These are phyloP conservation scores for Planococcus citri DNA, from an alignment of 1,140 invertebrate species.

Conservation along the genomic window DNA sequence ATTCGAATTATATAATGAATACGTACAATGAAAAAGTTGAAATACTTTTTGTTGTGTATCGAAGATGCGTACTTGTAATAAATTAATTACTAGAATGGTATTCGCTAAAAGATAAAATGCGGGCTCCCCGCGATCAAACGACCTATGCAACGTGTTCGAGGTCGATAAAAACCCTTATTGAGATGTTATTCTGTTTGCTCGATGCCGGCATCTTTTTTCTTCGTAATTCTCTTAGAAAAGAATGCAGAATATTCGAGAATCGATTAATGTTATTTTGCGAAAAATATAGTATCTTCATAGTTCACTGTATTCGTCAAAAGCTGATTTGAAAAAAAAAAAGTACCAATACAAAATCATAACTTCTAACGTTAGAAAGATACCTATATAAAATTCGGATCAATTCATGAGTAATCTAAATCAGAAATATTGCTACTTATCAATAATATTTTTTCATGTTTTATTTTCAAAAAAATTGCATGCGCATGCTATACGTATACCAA, in stretches of 20 bases:
- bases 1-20: slow-evolving; percentile 4
- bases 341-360: too few relatives aligned
- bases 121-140: background rate
- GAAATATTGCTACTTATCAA: too few relatives aligned
- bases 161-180: slow-evolving; percentile 1
- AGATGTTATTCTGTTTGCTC: background rate
- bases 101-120: slow-evolving; percentile 3
- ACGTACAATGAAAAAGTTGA: background rate
- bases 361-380: too few relatives aligned
- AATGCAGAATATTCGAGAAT: background rate
- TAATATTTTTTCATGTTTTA: too few relatives aligned
- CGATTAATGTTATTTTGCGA: background rate
- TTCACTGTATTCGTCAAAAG: too few relatives aligned
- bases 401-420: too few relatives aligned
- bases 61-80: background rate
- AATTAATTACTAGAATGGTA: slow-evolving; percentile 4
- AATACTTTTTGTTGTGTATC: background rate
- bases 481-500: too few relatives aligned
- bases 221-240: background rate
- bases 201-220: background rate
- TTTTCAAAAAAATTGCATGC: too few relatives aligned
- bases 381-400: too few relatives aligned
- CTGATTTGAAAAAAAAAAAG: too few relatives aligned
- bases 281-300: too few relatives aligned
- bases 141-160: background rate